These are phyloP conservation scores for Sinotaia quadrata DNA, from an alignment of 2,888 invertebrate species.

Conservation along the genomic window DNA sequence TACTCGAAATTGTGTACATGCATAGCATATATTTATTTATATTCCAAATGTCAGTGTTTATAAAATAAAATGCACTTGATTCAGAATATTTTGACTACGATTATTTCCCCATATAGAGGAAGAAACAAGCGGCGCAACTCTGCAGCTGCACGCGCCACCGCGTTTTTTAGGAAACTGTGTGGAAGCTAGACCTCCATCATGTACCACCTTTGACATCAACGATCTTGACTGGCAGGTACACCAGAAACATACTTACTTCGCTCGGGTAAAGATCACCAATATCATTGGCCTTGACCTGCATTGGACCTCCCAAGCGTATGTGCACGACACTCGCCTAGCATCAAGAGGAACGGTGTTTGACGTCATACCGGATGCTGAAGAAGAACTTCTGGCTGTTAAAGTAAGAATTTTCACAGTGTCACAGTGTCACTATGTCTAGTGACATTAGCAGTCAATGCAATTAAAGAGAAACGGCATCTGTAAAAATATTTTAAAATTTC, in stretches of 20 bases:
- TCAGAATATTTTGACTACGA: background rate
- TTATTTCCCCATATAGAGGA: constrained; percentile 5
- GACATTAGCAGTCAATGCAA: too few species aligned
- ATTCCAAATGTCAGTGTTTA: too few species aligned
- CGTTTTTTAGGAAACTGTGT: constrained; percentile 4
- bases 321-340: constrained; percentile 29
- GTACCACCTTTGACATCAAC: constrained; percentile 29
- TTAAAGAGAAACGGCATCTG: too few species aligned
- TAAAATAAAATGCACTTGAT: background rate
- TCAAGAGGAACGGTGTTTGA: constrained; percentile 31
- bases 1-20: too few species aligned
- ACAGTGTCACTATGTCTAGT: too few species aligned
- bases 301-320: constrained; percentile 26
- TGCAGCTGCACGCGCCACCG: background rate
- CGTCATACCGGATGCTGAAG: constrained; percentile 19
- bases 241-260: constrained; percentile 31
- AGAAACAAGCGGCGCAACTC: background rate
- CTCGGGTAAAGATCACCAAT: constrained; percentile 34
- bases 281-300: constrained; percentile 25
- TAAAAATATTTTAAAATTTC: too few species aligned
- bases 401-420: too few species aligned
- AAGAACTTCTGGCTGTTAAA: background rate
- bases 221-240: constrained; percentile 34
- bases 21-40: too few species aligned
- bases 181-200: constrained; percentile 26